Evolutionary conservation across 1,140 invertebrate species (phyloP), one percentile per base, ranked within the genome.

Genomic region (Lysiphlebus fabarum): DNA sequence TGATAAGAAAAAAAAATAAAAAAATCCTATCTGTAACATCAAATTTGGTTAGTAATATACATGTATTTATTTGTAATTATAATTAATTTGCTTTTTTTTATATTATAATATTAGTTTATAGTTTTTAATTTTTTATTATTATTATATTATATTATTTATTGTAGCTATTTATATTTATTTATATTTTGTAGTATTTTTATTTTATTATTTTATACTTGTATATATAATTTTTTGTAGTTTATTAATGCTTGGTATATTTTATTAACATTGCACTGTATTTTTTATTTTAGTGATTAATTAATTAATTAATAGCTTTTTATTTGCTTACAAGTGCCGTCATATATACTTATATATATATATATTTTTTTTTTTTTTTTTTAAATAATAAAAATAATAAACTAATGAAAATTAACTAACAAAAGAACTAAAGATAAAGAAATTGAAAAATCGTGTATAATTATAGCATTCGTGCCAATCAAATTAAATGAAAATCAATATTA

Each of bases 21-120:
- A 56, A 51, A 59, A 49, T 12, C 10, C 10, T 56, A 36, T 38
- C 45, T 51, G 36, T 54, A 55, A 38, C 51, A 62, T 62, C 17
- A 26, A 63, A 64, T 67, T 68, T 68, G 68, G 64, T 75, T 73
- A 72, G 72, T 72, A 74, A 72, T 33, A 67, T 65, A 64, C 65
- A 12, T 59, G 45, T 59, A 53, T 53, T 53, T 53, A 36, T 51
- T 51, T 51, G n/a, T 12, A 43, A 17, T 57, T n/a, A n/a, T n/a
- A n/a, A 14, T 6, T 44, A 42, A 40, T 53, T 51, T 26, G 12
- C 9, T 34, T 43, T 42, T 43, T 17, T 54, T 41, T 49, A 49
- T 40, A 40, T 47, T n/a, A n/a, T 10, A 37, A 6, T 14, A 38
- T 38, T 57, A 9, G 12, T 53, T 58, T 8, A 49, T 55, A 45